phyloP scores from a whole-genome alignment of 2,797 vertebrate genomes.

The Decapterus maruadsi region DNA sequence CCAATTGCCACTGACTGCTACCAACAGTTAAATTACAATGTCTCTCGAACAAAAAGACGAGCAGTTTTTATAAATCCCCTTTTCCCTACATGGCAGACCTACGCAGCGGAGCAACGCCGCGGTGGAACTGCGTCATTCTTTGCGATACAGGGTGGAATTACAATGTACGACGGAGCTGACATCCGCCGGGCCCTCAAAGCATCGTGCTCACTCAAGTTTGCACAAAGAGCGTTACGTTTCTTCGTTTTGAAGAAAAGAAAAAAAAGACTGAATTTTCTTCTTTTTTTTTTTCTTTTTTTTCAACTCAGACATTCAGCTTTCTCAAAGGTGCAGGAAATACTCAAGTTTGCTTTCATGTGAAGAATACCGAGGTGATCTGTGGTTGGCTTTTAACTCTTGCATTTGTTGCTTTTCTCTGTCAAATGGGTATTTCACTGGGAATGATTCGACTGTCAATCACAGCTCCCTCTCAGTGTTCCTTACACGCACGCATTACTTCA shows the following conservation, averaged over 20 bases:
- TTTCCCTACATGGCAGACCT: slow-evolving; percentile 30
- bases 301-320: slow-evolving; percentile 55
- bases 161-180: slow-evolving; percentile 51
- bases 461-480: slow-evolving; percentile 42
- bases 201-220: slow-evolving; percentile 39
- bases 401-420: slow-evolving; percentile 69
- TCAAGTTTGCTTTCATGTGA: slow-evolving; percentile 75
- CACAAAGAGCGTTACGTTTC: slow-evolving; percentile 65
- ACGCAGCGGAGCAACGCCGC: slow-evolving; percentile 23
- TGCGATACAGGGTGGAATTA: slow-evolving; percentile 59
- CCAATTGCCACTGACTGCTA: slow-evolving; percentile 60
- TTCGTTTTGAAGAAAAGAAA: slow-evolving; percentile 33
- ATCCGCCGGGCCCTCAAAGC: slow-evolving; percentile 56
- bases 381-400: slow-evolving; percentile 70
- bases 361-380: slow-evolving; percentile 57
- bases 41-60: slow-evolving; percentile 68
- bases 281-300: no score
- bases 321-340: slow-evolving; percentile 51
- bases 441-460: slow-evolving; percentile 79
- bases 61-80: slow-evolving; percentile 52
- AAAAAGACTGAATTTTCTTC: slow-evolving; percentile 13
- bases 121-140: slow-evolving; percentile 52
- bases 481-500: slow-evolving; percentile 51
- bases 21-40: slow-evolving; percentile 77
- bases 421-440: slow-evolving; percentile 63